phyloP scores from a whole-genome alignment of 2,888 invertebrate genomes.

The Nebria salina region DNA sequence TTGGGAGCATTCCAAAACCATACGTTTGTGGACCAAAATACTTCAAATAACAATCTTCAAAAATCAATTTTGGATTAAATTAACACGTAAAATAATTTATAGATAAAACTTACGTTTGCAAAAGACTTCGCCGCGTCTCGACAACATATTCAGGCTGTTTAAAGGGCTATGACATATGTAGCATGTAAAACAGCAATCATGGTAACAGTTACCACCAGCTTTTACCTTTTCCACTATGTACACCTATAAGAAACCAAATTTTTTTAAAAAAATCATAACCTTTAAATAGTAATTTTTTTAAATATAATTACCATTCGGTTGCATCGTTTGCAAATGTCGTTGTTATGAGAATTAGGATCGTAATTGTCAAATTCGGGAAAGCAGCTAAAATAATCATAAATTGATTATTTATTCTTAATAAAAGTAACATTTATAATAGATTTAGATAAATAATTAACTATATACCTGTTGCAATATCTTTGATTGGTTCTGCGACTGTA shows the following conservation, averaged over 20 bases:
- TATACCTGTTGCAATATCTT: conserved; percentile 4
- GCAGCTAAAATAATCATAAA: background rate
- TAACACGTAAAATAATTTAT: conserved; percentile 5
- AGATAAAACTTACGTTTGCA: conserved; percentile 63
- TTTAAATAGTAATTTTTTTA: too few species aligned
- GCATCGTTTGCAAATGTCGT: conserved; percentile 2
- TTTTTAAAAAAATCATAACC: too few species aligned
- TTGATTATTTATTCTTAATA: too few species aligned
- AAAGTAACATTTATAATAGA: too few species aligned
- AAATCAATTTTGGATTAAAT: conserved; percentile 42
- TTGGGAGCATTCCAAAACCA: conserved; percentile 59
- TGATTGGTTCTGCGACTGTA: conserved; percentile 6
- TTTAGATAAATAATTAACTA: background rate
- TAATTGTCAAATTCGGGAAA: background rate
- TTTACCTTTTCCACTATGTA: conserved; percentile 60
- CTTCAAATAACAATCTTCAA: conserved; percentile 64
- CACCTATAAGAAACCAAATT: conserved; percentile 53
- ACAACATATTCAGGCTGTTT: conserved; percentile 63
- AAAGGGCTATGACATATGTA: conserved; percentile 65
- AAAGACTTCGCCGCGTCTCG: conserved; percentile 65
- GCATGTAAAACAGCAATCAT: conserved; percentile 66
- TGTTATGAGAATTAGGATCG: background rate
- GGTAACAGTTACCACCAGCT: conserved; percentile 63
- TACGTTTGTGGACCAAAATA: conserved; percentile 64
- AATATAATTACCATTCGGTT: conserved; percentile 11